phyloP scores from a whole-genome alignment of 2,888 invertebrate species.

The Athetis lepigone region DNA sequence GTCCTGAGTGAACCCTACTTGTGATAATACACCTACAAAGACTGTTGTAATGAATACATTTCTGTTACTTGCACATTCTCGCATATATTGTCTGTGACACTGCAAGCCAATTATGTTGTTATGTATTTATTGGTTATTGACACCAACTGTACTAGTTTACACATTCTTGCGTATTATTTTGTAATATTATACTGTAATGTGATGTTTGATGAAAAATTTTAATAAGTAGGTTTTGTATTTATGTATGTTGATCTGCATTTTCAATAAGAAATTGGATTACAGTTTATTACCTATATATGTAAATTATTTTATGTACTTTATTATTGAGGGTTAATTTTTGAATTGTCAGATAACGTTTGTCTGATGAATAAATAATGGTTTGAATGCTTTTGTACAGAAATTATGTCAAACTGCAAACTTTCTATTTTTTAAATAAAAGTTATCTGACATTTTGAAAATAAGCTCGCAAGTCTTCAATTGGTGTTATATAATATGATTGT shows the following conservation, averaged over 20 bases:
- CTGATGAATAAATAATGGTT: neutral
- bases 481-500: constrained; percentile 45
- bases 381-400: neutral
- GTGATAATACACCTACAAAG: constrained; percentile 37
- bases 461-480: constrained; percentile 27
- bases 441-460: neutral
- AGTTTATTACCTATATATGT: constrained; percentile 35
- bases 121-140: constrained; percentile 29
- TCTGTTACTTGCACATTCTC: constrained; percentile 10
- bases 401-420: neutral
- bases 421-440: neutral
- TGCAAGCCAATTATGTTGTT: constrained; percentile 26
- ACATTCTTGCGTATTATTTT: constrained; percentile 53
- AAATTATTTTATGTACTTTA: constrained; percentile 40
- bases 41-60: constrained; percentile 13
- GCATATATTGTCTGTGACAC: constrained; percentile 18
- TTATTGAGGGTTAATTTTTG: neutral
- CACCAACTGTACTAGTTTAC: constrained; percentile 54
- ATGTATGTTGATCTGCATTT: constrained; percentile 59
- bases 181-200: constrained; percentile 34
- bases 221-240: constrained; percentile 36
- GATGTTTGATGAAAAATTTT: constrained; percentile 36
- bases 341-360: neutral
- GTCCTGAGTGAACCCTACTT: neutral
- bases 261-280: constrained; percentile 38